A percentile compares a stretch with the other conserved stretches of the same genome.
Evolutionary conservation across 2,888 invertebrate species (phyloP).

Genomic region (Protula sp.): DNA sequence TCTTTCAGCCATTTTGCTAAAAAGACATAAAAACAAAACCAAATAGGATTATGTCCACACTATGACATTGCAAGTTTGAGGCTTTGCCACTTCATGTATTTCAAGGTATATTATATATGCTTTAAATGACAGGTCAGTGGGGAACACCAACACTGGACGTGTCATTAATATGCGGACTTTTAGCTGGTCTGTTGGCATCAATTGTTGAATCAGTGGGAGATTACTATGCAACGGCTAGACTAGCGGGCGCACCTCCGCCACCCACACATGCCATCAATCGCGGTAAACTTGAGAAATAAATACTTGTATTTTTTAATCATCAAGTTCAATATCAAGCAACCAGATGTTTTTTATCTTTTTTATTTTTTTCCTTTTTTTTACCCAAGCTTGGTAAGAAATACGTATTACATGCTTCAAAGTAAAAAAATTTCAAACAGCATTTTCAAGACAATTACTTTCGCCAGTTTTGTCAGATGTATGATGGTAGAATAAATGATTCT

Average conservation of each 20-base stretch:
- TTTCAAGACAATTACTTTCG: no score
- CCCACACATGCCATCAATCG: constrained; percentile 76
- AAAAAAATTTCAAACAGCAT: no score
- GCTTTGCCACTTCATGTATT: no score
- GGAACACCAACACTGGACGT: constrained; percentile 40
- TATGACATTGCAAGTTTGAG: no score
- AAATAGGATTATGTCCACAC: no score
- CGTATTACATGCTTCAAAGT: no score
- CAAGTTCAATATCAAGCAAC: not conserved
- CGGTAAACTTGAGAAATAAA: constrained; percentile 60
- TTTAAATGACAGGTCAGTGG: constrained; percentile 36
- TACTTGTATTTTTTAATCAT: not conserved
- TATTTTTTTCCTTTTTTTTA: no score
- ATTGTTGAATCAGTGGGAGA: constrained; percentile 64
- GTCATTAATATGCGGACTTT: constrained; percentile 38
- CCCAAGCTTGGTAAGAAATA: no score
- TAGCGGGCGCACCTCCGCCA: constrained; percentile 69
- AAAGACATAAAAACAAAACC: no score
- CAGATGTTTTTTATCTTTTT: constrained; percentile 38
- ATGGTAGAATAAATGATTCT: no score
- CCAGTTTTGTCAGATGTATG: no score
- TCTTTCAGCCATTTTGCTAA: no score
- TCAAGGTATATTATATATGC: not conserved
- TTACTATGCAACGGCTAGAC: constrained; percentile 75
- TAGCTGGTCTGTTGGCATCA: constrained; percentile 41